Evolutionary conservation across 2,888 invertebrate species (phyloP).

Genomic region (Chaetogeoica ovagalla): DNA sequence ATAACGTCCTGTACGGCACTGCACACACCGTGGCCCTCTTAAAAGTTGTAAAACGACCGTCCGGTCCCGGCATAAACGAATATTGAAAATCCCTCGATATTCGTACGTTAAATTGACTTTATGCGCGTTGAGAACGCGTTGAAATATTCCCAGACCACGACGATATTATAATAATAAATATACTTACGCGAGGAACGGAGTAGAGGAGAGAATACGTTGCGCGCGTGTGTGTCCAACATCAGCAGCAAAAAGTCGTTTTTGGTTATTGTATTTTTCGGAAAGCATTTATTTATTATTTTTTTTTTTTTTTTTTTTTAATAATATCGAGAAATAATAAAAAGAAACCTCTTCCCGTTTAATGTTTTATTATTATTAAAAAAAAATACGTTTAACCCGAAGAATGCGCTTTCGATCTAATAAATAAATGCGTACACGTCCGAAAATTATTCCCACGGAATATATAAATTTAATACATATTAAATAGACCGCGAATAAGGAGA

Average conservation of each 20-base stretch:
- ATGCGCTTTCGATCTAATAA: constrained; percentile 5
- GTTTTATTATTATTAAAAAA: constrained; percentile 37
- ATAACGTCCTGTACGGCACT: neutral
- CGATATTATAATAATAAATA: too few relatives aligned
- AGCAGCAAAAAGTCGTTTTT: constrained; percentile 14
- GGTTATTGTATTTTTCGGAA: constrained; percentile 1
- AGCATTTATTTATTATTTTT: neutral
- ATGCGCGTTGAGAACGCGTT: neutral
- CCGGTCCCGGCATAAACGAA: constrained; percentile 20
- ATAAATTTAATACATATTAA: constrained; percentile 32
- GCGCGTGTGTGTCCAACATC: neutral
- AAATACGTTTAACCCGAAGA: constrained; percentile 13
- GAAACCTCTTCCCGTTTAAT: neutral
- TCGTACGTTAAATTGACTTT: constrained; percentile 19
- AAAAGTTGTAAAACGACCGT: neutral
- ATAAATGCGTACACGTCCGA: constrained; percentile 6
- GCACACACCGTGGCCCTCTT: neutral
- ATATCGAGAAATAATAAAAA: constrained; percentile 14
- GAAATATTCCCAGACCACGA: too few relatives aligned
- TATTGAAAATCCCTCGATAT: constrained; percentile 45
- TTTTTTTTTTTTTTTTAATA: constrained; percentile 19
- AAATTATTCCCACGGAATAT: constrained; percentile 22
- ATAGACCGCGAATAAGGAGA: constrained; percentile 2
- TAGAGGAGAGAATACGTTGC: neutral
- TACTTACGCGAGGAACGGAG: too few relatives aligned